Percentiles rank a stretch among this genome's conserved stretches.
Conservation (phyloP, 1,140 invertebrate species). For the Oreohelix idahoensis region DNA sequence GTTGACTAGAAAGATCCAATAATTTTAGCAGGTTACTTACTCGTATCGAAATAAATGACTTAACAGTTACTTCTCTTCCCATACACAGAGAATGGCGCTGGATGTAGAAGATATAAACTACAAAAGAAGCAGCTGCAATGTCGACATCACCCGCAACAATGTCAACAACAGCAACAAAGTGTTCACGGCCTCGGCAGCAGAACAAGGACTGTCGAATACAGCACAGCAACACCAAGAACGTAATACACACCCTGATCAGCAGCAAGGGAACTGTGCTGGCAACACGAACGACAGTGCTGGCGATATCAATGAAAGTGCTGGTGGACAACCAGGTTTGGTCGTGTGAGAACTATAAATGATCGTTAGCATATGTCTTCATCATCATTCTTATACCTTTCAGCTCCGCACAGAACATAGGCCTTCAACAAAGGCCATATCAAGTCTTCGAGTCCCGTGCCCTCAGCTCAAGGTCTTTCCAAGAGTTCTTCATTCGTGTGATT, state of each 20-base stretch:
- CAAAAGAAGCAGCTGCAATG: neutral
- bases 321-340: neutral
- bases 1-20: too few relatives aligned
- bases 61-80: too few relatives aligned
- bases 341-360: too few relatives aligned
- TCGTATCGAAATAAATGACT: too few relatives aligned
- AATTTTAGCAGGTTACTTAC: too few relatives aligned
- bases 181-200: neutral
- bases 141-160: neutral
- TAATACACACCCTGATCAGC: neutral
- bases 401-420: too few relatives aligned
- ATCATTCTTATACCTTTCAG: too few relatives aligned
- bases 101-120: neutral
- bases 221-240: neutral
- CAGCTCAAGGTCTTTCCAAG: too few relatives aligned
- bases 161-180: constrained; percentile 3
- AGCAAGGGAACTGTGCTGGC: neutral
- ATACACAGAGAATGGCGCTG: neutral
- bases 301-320: neutral
- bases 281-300: neutral
- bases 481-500: too few relatives aligned
- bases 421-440: too few relatives aligned
- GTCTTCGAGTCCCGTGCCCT: too few relatives aligned
- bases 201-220: neutral
- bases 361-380: too few relatives aligned